These are phyloP conservation scores for Polyommatus iphigenia DNA, from an alignment of 2,888 invertebrate species.

Conservation along the genomic window DNA sequence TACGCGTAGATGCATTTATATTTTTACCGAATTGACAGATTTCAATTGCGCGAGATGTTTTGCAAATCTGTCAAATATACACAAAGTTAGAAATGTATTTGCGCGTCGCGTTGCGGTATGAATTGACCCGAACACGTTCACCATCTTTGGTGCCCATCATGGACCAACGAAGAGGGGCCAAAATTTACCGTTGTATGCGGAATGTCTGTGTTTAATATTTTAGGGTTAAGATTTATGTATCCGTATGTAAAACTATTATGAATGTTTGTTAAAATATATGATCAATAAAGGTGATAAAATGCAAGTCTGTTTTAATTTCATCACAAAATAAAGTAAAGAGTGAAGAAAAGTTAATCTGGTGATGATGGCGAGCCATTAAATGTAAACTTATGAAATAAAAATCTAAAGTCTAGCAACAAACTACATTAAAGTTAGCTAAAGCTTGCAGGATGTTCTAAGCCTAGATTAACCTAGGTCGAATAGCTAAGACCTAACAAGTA, in stretches of 20 bases:
- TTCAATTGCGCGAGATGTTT: too few species aligned
- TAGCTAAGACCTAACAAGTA: slow-evolving; percentile 17
- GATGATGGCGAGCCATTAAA: not conserved
- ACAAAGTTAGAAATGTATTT: too few species aligned
- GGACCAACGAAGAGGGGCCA: not conserved
- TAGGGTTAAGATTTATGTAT: slow-evolving; percentile 44
- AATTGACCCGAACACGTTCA: not conserved
- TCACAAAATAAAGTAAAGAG: not conserved
- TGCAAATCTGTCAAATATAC: too few species aligned
- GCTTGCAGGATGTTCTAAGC: slow-evolving; percentile 3
- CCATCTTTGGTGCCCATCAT: not conserved
- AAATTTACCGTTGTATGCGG: slow-evolving; percentile 33
- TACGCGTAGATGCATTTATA: too few species aligned
- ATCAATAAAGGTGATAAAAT: slow-evolving; percentile 41
- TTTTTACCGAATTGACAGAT: too few species aligned
- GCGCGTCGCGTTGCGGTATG: too few species aligned
- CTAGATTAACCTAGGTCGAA: slow-evolving; percentile 28
- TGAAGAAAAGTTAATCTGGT: not conserved
- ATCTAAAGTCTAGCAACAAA: not conserved
- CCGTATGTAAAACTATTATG: slow-evolving; percentile 46
- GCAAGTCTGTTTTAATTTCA: slow-evolving; percentile 6
- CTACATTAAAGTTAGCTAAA: slow-evolving; percentile 19
- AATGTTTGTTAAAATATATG: slow-evolving; percentile 59
- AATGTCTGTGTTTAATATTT: slow-evolving; percentile 42
- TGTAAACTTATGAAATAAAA: slow-evolving; percentile 18